These are phyloP conservation scores for Bombyx huttoni DNA, from an alignment of 2,888 invertebrate genomes.

Conservation along the genomic window DNA sequence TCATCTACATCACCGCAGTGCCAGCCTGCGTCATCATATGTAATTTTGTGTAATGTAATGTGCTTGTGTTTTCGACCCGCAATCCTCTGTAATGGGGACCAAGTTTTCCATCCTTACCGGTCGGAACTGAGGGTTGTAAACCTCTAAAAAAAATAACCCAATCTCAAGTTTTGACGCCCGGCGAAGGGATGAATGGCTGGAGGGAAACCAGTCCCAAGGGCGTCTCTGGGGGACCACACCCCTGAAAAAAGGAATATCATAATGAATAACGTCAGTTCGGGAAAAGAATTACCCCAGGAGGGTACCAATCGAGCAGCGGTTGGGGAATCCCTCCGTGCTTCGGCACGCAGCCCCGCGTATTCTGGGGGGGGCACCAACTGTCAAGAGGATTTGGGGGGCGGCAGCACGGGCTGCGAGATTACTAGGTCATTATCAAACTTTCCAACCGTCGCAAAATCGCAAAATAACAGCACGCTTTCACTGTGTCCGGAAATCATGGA, in stretches of 20 bases:
- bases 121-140: neutral
- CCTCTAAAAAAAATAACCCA: neutral
- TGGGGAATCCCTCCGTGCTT: slow-evolving; percentile 1
- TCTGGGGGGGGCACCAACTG: slow-evolving; percentile 1
- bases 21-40: too few relatives aligned
- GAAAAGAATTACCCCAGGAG: neutral
- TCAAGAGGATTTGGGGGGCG: neutral
- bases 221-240: neutral
- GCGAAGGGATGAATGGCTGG: neutral
- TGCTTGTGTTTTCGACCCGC: neutral
- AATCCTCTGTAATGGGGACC: neutral
- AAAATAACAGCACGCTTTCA: too few relatives aligned
- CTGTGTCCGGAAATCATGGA: too few relatives aligned
- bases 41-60: too few relatives aligned
- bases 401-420: neutral
- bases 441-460: too few relatives aligned
- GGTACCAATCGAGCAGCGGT: neutral
- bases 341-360: slow-evolving; percentile 1
- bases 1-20: too few relatives aligned
- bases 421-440: too few relatives aligned
- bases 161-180: neutral
- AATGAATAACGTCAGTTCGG: neutral
- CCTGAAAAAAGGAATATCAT: neutral
- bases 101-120: neutral
- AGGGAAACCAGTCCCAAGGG: neutral